A percentile compares a stretch with the other conserved stretches of the same genome.
Evolutionary conservation across 2,888 invertebrate species (phyloP).

Genomic region (Machimus atricapillus): DNA sequence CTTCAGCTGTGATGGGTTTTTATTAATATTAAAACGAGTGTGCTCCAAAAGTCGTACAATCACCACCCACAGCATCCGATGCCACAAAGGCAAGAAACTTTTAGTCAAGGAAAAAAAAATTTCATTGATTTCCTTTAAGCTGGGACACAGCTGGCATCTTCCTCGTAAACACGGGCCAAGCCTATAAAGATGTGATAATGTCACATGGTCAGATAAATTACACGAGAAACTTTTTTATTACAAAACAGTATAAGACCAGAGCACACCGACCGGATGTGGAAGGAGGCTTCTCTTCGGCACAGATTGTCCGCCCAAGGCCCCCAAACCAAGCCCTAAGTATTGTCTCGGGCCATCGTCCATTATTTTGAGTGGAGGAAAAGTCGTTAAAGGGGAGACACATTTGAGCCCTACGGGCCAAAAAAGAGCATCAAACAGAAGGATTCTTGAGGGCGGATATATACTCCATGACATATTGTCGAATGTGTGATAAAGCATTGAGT

Average conservation of each 20-base stretch:
- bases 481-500: slow-evolving; percentile 38
- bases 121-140: slow-evolving; percentile 43
- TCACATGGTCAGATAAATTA: slow-evolving; percentile 47
- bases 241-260: slow-evolving; percentile 36
- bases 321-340: not conserved
- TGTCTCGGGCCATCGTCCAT: slow-evolving; percentile 22
- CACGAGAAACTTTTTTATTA: slow-evolving; percentile 46
- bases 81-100: slow-evolving; percentile 26
- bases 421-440: slow-evolving; percentile 32
- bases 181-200: slow-evolving; percentile 48
- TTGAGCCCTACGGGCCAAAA: not conserved
- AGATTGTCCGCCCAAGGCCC: slow-evolving; percentile 7
- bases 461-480: slow-evolving; percentile 34
- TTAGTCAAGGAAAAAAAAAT: slow-evolving; percentile 4
- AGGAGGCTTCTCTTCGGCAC: slow-evolving; percentile 19
- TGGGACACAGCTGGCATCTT: slow-evolving; percentile 42
- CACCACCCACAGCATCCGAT: slow-evolving; percentile 32
- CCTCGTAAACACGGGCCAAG: slow-evolving; percentile 41
- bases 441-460: slow-evolving; percentile 32
- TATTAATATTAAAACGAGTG: slow-evolving; percentile 24
- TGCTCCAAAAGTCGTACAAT: slow-evolving; percentile 29
- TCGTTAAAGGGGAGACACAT: slow-evolving; percentile 36
- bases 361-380: not conserved
- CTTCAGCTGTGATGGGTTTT: slow-evolving; percentile 20
- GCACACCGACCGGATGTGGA: not conserved